Evolutionary conservation across 2,797 vertebrate species (phyloP).

Genomic region (Hylomyscus alleni): DNA sequence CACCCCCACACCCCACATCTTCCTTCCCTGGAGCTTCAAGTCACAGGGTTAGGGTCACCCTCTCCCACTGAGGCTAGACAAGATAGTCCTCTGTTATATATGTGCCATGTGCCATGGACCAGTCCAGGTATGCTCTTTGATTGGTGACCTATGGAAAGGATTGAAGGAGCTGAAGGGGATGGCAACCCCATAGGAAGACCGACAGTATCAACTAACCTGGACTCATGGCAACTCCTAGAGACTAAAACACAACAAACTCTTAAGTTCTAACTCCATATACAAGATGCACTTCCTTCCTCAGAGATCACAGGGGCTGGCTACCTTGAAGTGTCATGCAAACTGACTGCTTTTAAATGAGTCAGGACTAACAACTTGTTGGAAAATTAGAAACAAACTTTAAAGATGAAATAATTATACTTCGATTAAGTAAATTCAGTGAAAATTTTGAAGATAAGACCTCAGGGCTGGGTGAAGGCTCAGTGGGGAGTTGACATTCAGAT

Average conservation of each 20-base stretch:
- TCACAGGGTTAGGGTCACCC: background rate
- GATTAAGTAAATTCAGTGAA: background rate
- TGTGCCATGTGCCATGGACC: background rate
- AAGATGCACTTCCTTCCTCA: background rate
- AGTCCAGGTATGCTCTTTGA: background rate
- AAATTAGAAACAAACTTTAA: background rate
- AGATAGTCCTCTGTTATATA: background rate
- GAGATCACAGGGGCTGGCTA: background rate
- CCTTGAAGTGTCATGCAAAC: background rate
- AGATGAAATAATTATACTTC: background rate
- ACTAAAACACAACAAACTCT: background rate
- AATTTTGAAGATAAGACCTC: background rate
- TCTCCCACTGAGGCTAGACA: background rate
- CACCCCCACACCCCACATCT: background rate
- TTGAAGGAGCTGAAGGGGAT: background rate
- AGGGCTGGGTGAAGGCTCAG: background rate
- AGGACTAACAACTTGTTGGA: background rate
- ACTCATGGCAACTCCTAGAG: background rate
- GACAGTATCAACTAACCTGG: background rate
- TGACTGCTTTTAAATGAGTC: background rate
- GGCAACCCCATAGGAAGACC: background rate
- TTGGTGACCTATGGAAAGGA: background rate
- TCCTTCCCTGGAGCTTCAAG: background rate
- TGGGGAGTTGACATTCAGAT: background rate
- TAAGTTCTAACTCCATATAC: background rate